Conservation (phyloP, 2,113 vertebrate species). For the Piliocolobus tephrosceles region DNA sequence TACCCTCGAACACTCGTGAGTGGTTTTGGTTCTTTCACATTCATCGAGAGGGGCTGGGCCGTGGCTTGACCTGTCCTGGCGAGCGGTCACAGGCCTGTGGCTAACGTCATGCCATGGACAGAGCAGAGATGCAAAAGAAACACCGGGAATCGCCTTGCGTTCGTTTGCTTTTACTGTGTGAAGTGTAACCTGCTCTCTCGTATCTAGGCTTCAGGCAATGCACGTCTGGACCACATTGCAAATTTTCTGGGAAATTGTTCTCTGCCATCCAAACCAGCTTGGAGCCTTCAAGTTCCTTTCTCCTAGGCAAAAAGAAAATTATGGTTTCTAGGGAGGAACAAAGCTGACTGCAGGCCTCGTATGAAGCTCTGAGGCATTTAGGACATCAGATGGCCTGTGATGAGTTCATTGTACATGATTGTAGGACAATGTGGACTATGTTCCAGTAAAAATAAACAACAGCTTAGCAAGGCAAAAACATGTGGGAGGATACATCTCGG, state of each 20-base stretch:
- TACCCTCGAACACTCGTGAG: background rate
- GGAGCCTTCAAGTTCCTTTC: too few species aligned
- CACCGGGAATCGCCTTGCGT: rapidly evolving
- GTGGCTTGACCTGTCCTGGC: background rate
- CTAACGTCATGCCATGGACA: rapidly evolving
- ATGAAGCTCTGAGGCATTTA: background rate
- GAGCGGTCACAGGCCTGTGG: background rate
- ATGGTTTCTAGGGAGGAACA: background rate
- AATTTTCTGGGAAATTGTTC: background rate
- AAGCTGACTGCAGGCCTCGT: rapidly evolving
- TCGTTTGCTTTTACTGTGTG: rapidly evolving
- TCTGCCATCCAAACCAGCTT: background rate
- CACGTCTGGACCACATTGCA: rapidly evolving
- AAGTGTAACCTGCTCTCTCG: rapidly evolving
- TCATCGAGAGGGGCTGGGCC: rapidly evolving
- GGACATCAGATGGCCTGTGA: rapidly evolving
- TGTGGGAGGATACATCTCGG: background rate
- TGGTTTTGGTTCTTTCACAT: background rate
- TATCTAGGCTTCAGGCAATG: rapidly evolving
- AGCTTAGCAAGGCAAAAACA: background rate
- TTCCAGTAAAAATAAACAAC: background rate
- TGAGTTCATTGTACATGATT: rapidly evolving
- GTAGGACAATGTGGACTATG: rapidly evolving
- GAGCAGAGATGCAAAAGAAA: rapidly evolving
- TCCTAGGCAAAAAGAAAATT: too few species aligned